phyloP scores from a whole-genome alignment of 2,113 vertebrate species.

The Apodemus speciosus region DNA sequence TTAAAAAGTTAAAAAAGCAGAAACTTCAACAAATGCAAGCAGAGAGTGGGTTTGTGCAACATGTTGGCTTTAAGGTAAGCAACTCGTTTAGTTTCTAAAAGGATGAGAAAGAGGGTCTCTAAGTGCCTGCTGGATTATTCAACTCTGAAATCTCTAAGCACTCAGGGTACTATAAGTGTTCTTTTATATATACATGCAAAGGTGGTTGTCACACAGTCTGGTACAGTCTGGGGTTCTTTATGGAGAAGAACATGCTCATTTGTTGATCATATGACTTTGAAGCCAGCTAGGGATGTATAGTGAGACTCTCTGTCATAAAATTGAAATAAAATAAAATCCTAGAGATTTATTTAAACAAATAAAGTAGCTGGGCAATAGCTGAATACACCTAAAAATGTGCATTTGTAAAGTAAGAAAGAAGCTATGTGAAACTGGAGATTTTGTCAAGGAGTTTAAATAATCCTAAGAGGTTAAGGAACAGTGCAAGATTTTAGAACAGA shows the following conservation, averaged over 20 bases:
- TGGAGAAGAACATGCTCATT: not conserved
- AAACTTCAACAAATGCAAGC: slow-evolving; percentile 94
- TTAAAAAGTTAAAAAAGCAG: slow-evolving; percentile 96
- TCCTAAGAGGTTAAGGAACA: not conserved
- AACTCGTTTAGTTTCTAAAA: slow-evolving; percentile 42
- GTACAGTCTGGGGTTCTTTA: not conserved
- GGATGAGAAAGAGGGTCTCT: not conserved
- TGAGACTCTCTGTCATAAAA: not conserved
- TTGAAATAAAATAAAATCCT: not conserved
- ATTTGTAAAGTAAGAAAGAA: not conserved
- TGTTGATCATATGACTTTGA: not conserved
- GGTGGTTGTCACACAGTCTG: not conserved
- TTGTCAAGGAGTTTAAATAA: not conserved
- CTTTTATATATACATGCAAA: not conserved
- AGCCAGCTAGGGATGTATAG: not conserved
- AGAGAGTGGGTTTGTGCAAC: slow-evolving; percentile 90
- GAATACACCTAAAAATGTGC: not conserved
- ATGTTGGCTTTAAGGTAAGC: slow-evolving; percentile 94
- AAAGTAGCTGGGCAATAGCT: not conserved
- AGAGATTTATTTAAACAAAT: not conserved
- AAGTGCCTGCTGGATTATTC: not conserved
- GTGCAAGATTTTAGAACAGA: slow-evolving; percentile 31
- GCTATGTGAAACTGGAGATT: not conserved
- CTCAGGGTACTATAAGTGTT: not conserved
- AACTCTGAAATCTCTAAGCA: not conserved